A percentile compares a stretch with the other conserved stretches of the same genome.
phyloP scores from a whole-genome alignment of 2,888 invertebrate genomes.

The Eupithecia vulgata region DNA sequence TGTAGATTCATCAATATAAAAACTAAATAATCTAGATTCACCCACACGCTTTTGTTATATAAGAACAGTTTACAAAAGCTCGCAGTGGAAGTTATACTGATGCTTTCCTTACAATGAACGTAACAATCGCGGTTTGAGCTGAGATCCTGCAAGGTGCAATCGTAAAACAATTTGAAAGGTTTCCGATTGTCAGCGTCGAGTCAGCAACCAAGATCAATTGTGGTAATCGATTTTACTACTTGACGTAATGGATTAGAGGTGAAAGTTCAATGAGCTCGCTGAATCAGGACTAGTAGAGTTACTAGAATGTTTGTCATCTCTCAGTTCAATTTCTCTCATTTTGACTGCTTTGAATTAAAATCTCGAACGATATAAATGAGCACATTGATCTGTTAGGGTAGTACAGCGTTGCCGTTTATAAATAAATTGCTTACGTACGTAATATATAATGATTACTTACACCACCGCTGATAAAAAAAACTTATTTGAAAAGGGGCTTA shows the following conservation, averaged over 20 bases:
- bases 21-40: neutral
- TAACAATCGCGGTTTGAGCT: slow-evolving; percentile 25
- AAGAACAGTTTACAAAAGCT: neutral
- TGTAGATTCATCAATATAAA: no score
- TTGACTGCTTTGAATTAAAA: neutral
- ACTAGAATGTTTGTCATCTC: neutral
- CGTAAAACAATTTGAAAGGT: slow-evolving; percentile 19
- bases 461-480: neutral
- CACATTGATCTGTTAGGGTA: neutral
- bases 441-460: neutral
- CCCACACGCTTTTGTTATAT: neutral
- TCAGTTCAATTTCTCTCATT: neutral
- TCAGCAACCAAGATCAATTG: slow-evolving; percentile 25
- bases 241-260: slow-evolving; percentile 30
- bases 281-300: neutral
- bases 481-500: neutral
- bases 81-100: neutral
- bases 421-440: neutral
- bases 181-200: slow-evolving; percentile 21
- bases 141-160: slow-evolving; percentile 18
- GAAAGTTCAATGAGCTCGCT: slow-evolving; percentile 12
- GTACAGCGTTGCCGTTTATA: no score
- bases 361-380: neutral
- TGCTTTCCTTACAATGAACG: slow-evolving; percentile 24
- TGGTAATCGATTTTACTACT: slow-evolving; percentile 31